Base-by-base conservation (phyloP, 2,113 vertebrate genomes). In the Ahaetulla prasina region DNA sequence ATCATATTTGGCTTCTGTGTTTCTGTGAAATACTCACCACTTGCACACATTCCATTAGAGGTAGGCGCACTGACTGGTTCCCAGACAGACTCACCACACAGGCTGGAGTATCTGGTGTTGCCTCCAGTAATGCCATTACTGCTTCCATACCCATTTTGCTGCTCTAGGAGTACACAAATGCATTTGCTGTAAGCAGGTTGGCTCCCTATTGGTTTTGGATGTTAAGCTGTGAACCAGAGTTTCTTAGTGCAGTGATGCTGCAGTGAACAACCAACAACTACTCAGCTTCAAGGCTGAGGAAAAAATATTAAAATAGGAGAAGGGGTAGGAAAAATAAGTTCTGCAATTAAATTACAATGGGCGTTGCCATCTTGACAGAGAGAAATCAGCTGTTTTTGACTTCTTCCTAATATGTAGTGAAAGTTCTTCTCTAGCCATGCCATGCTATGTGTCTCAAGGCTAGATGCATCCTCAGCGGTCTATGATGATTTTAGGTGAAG, bases 131-230 rank as follows among this genome's bases (percentile, higher is more conserved):
- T 0, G 99, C 98, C 88, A 99, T 97, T 88, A 99, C 99, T 0
- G 99, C 99, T 95, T 99, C 99, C 97, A 99, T 98, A 3, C 99
- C 99, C 98, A 99, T 96, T 95, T 99, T 99, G 97, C 97, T 98
- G 97, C 99, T 99, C 99, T 99, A 97, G 27, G 91, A 54, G 47
- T 68, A 55, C 63, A 94, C 50, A 45, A 0, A 3, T 0, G 0
- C 20, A 25, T 63, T 90, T 63, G 5, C 3, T 0, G 0, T 93
- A 7, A 91, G 84, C 23, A n/a, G 3, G 20, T 45, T 85, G 74
- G 8, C 22, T 92, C 89, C 68, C 89, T 0, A 0, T 43, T 25
- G 20, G 10, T 27, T 18, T 30, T 27, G 14, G 49, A 43, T 43
- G 35, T 80, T 23, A 30, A 35, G 27, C 23, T 47, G 45, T 16